These are phyloP conservation scores for Chalcosyrphus nemorum DNA, from an alignment of 2,888 invertebrate species.

Conservation along the genomic window DNA sequence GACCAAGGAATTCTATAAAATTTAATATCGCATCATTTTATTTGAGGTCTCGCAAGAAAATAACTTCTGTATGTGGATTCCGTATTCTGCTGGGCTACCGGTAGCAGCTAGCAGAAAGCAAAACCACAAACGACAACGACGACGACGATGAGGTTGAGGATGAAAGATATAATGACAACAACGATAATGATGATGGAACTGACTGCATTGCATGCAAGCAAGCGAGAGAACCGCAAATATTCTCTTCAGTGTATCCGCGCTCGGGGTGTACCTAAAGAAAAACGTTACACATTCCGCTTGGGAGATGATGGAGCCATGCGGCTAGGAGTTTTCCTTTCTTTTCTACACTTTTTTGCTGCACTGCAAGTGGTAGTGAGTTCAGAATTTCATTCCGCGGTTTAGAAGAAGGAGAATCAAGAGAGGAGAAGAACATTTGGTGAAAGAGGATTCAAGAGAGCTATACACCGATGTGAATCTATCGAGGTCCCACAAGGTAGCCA, in stretches of 20 bases:
- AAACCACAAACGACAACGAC: constrained; percentile 48
- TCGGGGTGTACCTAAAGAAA: constrained; percentile 21
- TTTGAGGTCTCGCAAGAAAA: constrained; percentile 33
- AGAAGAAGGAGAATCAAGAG: background rate
- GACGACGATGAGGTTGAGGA: constrained; percentile 8
- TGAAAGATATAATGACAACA: constrained; percentile 39
- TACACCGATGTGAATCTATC: no score
- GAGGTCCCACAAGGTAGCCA: no score
- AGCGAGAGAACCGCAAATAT: constrained; percentile 42
- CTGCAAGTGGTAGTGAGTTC: background rate
- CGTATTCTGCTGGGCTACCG: constrained; percentile 18
- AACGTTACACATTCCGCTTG: constrained; percentile 57
- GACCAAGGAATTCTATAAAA: constrained; percentile 54
- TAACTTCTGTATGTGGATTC: constrained; percentile 28
- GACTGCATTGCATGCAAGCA: constrained; percentile 40
- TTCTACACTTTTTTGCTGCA: constrained; percentile 9
- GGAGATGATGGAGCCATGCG: constrained; percentile 39
- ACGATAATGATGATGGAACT: constrained; percentile 62
- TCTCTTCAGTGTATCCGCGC: background rate
- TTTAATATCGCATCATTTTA: constrained; percentile 60
- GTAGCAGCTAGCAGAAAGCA: constrained; percentile 41
- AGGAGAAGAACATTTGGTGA: no score
- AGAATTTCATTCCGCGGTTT: background rate
- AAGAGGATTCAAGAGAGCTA: no score
- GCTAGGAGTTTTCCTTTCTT: constrained; percentile 21